Evolutionary conservation across 1,140 invertebrate species (phyloP).

Genomic region (Neuroterus valhalla): DNA sequence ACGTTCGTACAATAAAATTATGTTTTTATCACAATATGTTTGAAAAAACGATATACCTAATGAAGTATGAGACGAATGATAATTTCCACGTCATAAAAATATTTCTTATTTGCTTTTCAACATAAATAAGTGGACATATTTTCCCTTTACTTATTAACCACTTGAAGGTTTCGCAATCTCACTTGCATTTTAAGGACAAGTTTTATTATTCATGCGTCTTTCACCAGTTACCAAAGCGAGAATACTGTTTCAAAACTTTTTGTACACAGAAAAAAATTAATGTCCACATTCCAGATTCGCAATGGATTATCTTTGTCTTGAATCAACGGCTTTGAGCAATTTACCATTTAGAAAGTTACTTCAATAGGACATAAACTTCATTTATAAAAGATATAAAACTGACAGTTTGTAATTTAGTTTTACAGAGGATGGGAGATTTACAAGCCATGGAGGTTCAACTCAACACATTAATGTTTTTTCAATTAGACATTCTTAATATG

Average conservation of each 20-base stretch:
- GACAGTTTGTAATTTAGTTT: not conserved
- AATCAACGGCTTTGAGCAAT: constrained; percentile 10
- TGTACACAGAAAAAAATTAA: not conserved
- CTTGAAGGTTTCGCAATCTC: constrained; percentile 10
- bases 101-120: not conserved
- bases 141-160: constrained; percentile 21
- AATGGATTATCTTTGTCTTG: constrained; percentile 11
- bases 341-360: constrained; percentile 13
- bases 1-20: too few relatives aligned
- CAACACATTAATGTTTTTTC: too few relatives aligned
- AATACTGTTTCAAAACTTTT: constrained; percentile 27
- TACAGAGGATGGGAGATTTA: too few relatives aligned
- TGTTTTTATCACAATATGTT: too few relatives aligned
- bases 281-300: constrained; percentile 25
- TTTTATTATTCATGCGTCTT: constrained; percentile 13
- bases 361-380: constrained; percentile 2
- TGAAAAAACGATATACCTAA: not conserved
- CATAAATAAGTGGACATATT: not conserved
- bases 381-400: not conserved
- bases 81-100: not conserved
- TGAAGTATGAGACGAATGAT: not conserved
- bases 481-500: too few relatives aligned
- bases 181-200: constrained; percentile 10
- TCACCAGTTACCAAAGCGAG: constrained; percentile 12
- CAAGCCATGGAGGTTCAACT: too few relatives aligned